Evolutionary conservation across 2,797 vertebrate species (phyloP), one percentile per base, ranked within the genome.

Genomic region (Babyrousa celebensis): DNA sequence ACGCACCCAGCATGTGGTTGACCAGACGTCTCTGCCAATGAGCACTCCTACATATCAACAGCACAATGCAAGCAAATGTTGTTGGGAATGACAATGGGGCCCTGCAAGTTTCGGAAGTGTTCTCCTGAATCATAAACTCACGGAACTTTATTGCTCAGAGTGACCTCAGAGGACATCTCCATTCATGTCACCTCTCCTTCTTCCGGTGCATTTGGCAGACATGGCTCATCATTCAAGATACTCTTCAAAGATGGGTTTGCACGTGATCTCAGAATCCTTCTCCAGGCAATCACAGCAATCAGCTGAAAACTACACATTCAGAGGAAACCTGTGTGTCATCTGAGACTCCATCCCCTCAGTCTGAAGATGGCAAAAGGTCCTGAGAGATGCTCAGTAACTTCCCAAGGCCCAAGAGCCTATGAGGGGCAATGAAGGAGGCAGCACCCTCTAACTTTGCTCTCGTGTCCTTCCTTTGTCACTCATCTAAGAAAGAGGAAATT

Each of bases 11-110:
- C 96, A 97, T 96, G 97, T 97, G 95, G 96, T 70, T 97, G 95
- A 97, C 95, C 97, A 97, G 92, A 97, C 94, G 92, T 92, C 75
- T 92, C 93, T 95, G 74, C 96, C 97, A 97, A 91, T 86, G 89
- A 96, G 94, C 72, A 97, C 96, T 93, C 97, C 97, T 91, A 95
- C 92, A 94, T 83, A 79, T 40, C 68, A 65, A 89, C 48, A 56
- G 88, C 5, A 91, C 27, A 94, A 87, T 71, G 65, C 62, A 88
- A 80, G 40, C 78, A 96, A 85, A 86, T 98, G 96, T 96, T 97
- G 95, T 89, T 58, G 29, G 20, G 79, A 88, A 83, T 84, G 86
- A 96, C 29, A 62, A 21, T 8, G 89, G 96, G 89, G 52, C 10
- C 71, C 52, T 40, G 96, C 91, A 94, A 96, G 97, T 91, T 5